phyloP scores from a whole-genome alignment of 1,140 invertebrate genomes.

The Gryon sp. region DNA sequence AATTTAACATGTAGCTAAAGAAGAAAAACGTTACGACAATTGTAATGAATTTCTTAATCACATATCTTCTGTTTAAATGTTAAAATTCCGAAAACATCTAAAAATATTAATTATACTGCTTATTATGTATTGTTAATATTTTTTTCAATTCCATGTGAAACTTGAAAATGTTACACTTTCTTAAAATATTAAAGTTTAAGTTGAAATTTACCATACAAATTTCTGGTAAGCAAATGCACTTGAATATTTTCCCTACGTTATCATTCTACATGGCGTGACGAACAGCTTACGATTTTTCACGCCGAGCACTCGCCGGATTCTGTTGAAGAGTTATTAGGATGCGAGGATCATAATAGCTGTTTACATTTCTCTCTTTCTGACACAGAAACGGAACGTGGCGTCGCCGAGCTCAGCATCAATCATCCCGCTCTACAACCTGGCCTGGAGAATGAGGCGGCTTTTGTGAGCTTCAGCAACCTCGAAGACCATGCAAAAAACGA shows the following conservation, averaged over 20 bases:
- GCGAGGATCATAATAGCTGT: slow-evolving; percentile 47
- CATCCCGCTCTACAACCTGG: slow-evolving; percentile 38
- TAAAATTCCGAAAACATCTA: too few relatives aligned
- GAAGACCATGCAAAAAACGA: slow-evolving; percentile 40
- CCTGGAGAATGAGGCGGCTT: slow-evolving; percentile 3
- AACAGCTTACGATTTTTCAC: slow-evolving; percentile 36
- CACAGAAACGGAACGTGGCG: slow-evolving; percentile 61
- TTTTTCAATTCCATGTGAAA: too few relatives aligned
- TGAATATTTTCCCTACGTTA: neutral
- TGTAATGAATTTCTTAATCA: too few relatives aligned
- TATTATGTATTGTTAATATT: too few relatives aligned
- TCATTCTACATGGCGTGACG: slow-evolving; percentile 23
- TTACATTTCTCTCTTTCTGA: slow-evolving; percentile 56
- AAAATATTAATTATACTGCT: too few relatives aligned
- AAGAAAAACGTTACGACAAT: too few relatives aligned
- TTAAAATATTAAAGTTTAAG: too few relatives aligned
- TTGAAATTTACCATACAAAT: too few relatives aligned
- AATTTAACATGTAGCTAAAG: too few relatives aligned
- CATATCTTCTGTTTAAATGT: too few relatives aligned
- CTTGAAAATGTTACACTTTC: too few relatives aligned
- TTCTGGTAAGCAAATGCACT: slow-evolving; percentile 14
- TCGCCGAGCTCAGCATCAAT: slow-evolving; percentile 63
- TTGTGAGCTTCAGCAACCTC: slow-evolving; percentile 19
- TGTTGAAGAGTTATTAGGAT: slow-evolving; percentile 27
- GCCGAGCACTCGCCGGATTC: slow-evolving; percentile 14